Percentiles rank a stretch among this genome's conserved stretches.
Conservation (phyloP, 2,888 invertebrate species). For the Volucella inflata region DNA sequence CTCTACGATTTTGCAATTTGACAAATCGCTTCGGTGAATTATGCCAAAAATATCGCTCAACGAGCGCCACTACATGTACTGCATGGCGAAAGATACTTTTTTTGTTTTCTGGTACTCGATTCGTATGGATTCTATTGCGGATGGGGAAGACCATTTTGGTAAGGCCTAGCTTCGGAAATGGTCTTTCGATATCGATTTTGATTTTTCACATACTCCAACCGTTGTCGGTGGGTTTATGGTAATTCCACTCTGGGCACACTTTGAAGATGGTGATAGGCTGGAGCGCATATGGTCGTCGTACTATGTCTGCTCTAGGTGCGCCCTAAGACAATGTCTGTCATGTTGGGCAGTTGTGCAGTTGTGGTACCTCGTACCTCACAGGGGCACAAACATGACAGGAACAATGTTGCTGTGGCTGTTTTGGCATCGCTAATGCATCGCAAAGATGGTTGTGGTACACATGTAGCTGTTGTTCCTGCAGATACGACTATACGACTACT, state of each 20-base stretch:
- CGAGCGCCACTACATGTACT: constrained; percentile 1
- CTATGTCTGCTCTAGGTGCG: constrained; percentile 17
- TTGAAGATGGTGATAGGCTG: constrained; percentile 27
- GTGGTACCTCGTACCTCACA: constrained; percentile 51
- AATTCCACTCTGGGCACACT: neutral
- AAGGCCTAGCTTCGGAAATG: constrained; percentile 48
- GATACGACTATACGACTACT: neutral
- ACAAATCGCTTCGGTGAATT: constrained; percentile 59
- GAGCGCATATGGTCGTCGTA: constrained; percentile 3
- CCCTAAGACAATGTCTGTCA: constrained; percentile 46
- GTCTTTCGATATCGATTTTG: constrained; percentile 47
- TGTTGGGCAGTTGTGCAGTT: constrained; percentile 7
- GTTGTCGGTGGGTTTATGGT: neutral
- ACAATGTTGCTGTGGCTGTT: constrained; percentile 67
- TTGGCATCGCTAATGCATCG: constrained; percentile 29
- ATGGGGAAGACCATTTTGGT: constrained; percentile 51
- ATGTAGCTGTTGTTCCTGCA: constrained; percentile 33
- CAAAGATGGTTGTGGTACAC: constrained; percentile 63
- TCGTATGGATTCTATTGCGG: neutral
- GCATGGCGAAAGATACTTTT: constrained; percentile 8
- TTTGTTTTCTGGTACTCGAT: constrained; percentile 2
- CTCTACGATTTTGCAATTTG: constrained; percentile 57
- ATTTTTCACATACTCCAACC: constrained; percentile 54
- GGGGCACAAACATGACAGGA: constrained; percentile 69
- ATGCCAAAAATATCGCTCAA: constrained; percentile 48